Percentiles rank a stretch among this genome's conserved stretches.
phyloP scores from a whole-genome alignment of 2,113 vertebrate genomes.

The Hucho hucho region DNA sequence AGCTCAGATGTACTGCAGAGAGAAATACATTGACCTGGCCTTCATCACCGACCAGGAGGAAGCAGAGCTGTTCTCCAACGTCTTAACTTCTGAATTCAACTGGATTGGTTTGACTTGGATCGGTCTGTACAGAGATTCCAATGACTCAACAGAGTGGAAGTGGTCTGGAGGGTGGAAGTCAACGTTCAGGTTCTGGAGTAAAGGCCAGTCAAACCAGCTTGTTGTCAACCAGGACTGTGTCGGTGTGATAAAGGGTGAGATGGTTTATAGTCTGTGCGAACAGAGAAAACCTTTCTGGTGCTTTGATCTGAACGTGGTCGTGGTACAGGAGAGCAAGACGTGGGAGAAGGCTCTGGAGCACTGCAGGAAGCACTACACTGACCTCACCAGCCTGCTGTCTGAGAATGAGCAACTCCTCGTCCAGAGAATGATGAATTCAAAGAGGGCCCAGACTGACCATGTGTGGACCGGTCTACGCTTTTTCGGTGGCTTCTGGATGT shows the following conservation, averaged over 20 bases:
- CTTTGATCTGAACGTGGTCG: not conserved
- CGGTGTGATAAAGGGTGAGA: not conserved
- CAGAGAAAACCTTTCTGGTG: not conserved
- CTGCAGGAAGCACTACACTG: not conserved
- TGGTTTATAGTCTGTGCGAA: not conserved
- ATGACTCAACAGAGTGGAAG: not conserved
- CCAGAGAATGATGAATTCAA: not conserved
- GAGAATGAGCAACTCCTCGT: not conserved
- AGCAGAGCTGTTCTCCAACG: not conserved
- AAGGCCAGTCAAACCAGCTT: too few species aligned
- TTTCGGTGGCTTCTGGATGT: not conserved
- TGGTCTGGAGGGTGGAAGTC: not conserved
- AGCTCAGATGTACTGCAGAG: slow-evolving; percentile 1
- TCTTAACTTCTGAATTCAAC: not conserved
- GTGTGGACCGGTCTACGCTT: not conserved
- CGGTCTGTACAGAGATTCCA: not conserved
- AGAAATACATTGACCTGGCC: not conserved
- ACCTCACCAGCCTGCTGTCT: slow-evolving; percentile 3
- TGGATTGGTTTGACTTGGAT: not conserved
- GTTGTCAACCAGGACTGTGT: accelerated
- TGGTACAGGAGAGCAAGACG: not conserved
- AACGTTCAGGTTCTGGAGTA: not conserved
- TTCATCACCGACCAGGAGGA: not conserved
- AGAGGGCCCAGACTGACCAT: not conserved
- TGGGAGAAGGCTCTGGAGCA: not conserved